Evolutionary conservation across 1,140 invertebrate species (phyloP), one percentile per base, ranked within the genome.

Genomic region (Microplitis mediator): DNA sequence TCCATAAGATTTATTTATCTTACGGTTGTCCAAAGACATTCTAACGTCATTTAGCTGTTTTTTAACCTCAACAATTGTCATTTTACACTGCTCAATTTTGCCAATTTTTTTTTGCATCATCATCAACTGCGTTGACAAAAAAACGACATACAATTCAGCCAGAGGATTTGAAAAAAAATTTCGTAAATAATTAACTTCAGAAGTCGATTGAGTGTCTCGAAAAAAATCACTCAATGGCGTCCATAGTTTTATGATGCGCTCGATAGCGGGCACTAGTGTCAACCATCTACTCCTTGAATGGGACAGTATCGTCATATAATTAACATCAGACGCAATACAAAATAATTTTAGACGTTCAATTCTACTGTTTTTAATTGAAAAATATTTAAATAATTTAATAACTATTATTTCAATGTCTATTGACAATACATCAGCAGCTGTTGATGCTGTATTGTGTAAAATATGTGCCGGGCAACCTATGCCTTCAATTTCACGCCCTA

Each of bases 361-460:
- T 70, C 77, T 54, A 34, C 78, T 75, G n/a, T 76, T 80, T 51
- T 81, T 82, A 71, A 79, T 81, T 50, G 75, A 77, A 60, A 82
- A 82, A 72, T 79, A 76, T 11, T 76, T 76, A 71, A 74, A 81
- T 35, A 82, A 74, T 74, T 82, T 82, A 4, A 74, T 34, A 51
- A 78, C 75, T 31, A 81, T 68, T 5, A 45, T 61, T 65, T 82
- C 75, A 16, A 79, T 34, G 54, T 81, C 78, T 72, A 82, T 71
- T 54, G 76, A 72, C 35, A 62, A 9, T 9, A 34, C 14, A 34
- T 36, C 73, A 66, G 58, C 77, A 74, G 16, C 63, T 65, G 52
- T 76, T 68, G n/a, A 79, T 51, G 35, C 35, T 34, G 68, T 65
- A 66, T 82, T 81, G 60, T 82, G 79, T 4, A 78, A 4, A 64